Conservation (phyloP, 2,797 vertebrate species). For the Cossypha polioptera region DNA sequence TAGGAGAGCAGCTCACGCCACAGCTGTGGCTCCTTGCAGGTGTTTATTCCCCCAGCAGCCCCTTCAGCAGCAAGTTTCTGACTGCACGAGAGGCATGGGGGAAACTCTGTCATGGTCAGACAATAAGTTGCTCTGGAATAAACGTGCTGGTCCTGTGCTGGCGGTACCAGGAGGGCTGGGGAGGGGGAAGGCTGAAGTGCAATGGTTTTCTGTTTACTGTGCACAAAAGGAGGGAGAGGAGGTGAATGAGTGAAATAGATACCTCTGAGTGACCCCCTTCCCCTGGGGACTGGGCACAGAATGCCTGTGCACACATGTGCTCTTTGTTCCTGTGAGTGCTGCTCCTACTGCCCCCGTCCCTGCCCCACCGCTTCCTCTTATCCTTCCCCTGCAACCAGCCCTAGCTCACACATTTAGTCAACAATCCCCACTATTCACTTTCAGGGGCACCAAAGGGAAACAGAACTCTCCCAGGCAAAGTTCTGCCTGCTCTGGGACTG, state of each 20-base stretch:
- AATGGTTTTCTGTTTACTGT: background rate
- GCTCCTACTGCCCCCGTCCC: background rate
- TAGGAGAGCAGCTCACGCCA: conserved; percentile 14
- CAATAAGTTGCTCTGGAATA: background rate
- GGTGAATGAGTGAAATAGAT: background rate
- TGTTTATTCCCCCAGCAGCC: conserved; percentile 8
- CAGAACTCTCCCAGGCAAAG: background rate
- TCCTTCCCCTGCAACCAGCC: background rate
- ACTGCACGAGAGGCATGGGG: background rate
- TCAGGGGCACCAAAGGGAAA: conserved; percentile 19
- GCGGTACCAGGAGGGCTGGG: background rate
- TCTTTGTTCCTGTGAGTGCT: conserved; percentile 1
- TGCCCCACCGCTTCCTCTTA: background rate
- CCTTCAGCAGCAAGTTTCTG: conserved; percentile 1
- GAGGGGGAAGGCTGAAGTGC: background rate
- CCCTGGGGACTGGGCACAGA: background rate
- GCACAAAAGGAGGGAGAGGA: background rate
- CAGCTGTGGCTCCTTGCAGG: conserved; percentile 37
- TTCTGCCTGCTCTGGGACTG: background rate
- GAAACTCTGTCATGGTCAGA: background rate
- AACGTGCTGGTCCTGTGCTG: background rate
- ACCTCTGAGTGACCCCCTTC: background rate
- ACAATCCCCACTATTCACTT: conserved; percentile 8
- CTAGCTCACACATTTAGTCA: background rate
- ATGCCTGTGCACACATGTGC: background rate